Evolutionary conservation across 2,113 vertebrate genomes (phyloP), one percentile per base, ranked within the genome.

Genomic region (Hippocampus abdominalis): DNA sequence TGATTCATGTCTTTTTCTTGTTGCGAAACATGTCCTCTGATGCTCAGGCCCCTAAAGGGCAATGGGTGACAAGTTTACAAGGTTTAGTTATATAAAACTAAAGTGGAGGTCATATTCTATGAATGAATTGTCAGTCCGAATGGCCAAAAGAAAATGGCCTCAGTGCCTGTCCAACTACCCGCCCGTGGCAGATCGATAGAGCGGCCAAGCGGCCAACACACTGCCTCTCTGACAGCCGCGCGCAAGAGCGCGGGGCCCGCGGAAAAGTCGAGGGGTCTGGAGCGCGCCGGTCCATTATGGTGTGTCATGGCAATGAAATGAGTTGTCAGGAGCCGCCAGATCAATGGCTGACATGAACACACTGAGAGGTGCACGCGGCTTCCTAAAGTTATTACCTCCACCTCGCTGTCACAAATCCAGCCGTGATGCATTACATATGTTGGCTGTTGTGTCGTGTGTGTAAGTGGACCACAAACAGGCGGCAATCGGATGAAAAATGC

Each of bases 221-320:
- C 90, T 42, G 73, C 76, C 81, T 74, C 70, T 69, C 72, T 27
- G 71, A 66, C 71, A 48, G 75, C 57, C 71, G 91, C 93, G 92
- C 90, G 94, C 94, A 90, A 93, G 93, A 93, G 93, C 78, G 4
- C 72, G 18, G 93, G 94, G 64, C 10, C 92, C 93, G 92, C 89
- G 92, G 92, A 94, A 91, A 93, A 95, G 95, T 94, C 93, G 89
- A 92, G 91, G 93, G 80, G 83, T 86, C 78, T 25, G 4, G 93
- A 93, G 88, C 90, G 90, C 93, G 88, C 91, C 87, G 93, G 93
- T 96, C 95, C 94, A 96, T 97, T 95, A 95, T 92, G 88, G 88
- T 89, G 86, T 94, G 94, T 95, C 94, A 94, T 87, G 82, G 91
- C 92, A 94, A 93, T 94, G 92, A 95, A 98, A 98, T 96, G 94